Base-by-base conservation (phyloP, 2,113 vertebrate genomes). In the Nanorana parkeri region DNA sequence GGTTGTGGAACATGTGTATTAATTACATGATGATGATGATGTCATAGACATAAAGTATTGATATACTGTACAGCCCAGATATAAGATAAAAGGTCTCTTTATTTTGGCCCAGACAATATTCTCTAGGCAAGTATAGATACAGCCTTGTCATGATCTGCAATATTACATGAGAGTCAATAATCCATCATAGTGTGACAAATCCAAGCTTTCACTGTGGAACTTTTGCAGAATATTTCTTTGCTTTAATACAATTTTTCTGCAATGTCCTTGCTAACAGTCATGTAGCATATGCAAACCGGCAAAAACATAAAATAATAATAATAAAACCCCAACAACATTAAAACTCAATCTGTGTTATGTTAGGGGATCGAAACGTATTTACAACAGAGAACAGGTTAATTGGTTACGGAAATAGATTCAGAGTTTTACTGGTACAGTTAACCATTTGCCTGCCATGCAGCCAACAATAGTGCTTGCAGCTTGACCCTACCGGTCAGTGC, bases 401-500 rank as follows among this genome's bases (percentile, higher is more conserved):
- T 16, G 32, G 55, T 72, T 52, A 69, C 17, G 63, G 23, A 29
- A 60, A 24, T 24, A 52, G 29, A n/a, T 10, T 47, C 26, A 20
- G 28, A 36, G 41, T 79, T 61, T 51, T 79, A 28, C 17, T 4
- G 10, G 64, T 26, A 36, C 21, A 20, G 11, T 79, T 68, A 79
- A 79, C 77, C 21, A 15, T 17, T 68, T 24, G n/a, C n/a, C 52
- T 78, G 63, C 77, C 61, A 55, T 21, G n/a, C 23, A 41, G 47
- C 21, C 61, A 68, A 7, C 6, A 55, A 55, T 67, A 68, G 13
- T 23, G 71, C 71, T 58, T 73, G 71, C 51, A 29, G 64, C 47
- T 56, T 78, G 77, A 67, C 77, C 52, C 75, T 77, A 29, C 28
- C 28, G 71, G 71, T 74, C 71, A 74, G 71, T 55, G 17, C 11